Percentiles rank a stretch among this genome's conserved stretches.
These are phyloP conservation scores for Gadus macrocephalus DNA, from an alignment of 2,113 vertebrate species.

Conservation along the genomic window DNA sequence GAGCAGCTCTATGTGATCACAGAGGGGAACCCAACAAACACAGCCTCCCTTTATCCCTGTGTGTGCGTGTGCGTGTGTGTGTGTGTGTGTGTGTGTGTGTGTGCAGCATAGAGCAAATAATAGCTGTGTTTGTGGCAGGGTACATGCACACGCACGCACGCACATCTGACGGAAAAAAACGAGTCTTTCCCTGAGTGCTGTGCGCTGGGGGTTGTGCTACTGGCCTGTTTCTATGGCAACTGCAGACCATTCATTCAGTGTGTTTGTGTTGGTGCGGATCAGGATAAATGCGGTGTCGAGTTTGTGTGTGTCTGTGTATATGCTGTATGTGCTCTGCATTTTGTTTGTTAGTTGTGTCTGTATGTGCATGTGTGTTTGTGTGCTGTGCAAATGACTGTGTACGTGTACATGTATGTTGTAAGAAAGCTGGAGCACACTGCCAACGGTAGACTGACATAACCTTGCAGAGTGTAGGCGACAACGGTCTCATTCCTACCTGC, in stretches of 20 bases:
- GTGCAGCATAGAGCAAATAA: background rate
- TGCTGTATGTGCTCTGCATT: background rate
- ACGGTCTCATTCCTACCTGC: too few species aligned
- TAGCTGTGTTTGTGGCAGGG: constrained; percentile 23
- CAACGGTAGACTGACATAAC: too few species aligned
- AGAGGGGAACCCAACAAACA: constrained; percentile 38
- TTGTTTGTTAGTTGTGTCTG: background rate
- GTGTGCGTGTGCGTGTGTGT: background rate
- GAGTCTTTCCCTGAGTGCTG: constrained; percentile 60
- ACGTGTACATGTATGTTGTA: background rate
- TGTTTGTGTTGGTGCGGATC: constrained; percentile 19
- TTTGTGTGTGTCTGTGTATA: background rate
- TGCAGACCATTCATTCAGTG: constrained; percentile 58
- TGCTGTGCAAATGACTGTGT: too few species aligned
- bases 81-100: background rate
- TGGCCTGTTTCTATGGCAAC: constrained; percentile 73
- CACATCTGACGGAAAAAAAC: constrained; percentile 57
- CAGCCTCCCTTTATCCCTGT: background rate
- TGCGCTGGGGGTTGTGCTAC: constrained; percentile 63
- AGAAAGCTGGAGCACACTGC: background rate
- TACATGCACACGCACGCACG: constrained; percentile 22
- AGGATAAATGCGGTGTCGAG: background rate
- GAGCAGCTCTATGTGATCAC: constrained; percentile 63
- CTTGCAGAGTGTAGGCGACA: too few species aligned
- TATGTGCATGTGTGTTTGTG: background rate